Base-by-base conservation (phyloP, 2,113 vertebrate genomes). In the Hylia prasina region DNA sequence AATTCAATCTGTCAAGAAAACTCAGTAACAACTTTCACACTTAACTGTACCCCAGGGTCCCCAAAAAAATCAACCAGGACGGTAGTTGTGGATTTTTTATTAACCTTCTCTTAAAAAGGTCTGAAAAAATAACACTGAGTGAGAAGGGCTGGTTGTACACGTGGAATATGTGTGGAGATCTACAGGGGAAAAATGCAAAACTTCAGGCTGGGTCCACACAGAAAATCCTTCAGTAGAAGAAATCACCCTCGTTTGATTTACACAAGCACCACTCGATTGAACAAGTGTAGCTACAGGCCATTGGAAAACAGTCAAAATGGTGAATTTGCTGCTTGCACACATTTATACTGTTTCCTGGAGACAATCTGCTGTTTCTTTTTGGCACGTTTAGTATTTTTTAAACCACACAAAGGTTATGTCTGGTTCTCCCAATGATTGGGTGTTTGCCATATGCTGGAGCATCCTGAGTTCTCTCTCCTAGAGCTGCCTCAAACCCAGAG, bases 261-360 rank as follows among this genome's bases (percentile, higher is more conserved):
- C 63, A 85, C 93, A 76, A 11, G 8, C 71, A 82, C 91, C 79
- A 94, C 96, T 97, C 89, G 31, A 84, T 92, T 96, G 90, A 96
- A 95, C 96, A 96, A 96, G 95, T 76, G 90, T 92, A 89, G 95
- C 97, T 92, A 93, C 83, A 51, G 97, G 96, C 93, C n/a, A 95
- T 86, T 96, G 97, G 96, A 96, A 92, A 95, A 87, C 93, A 96
- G 96, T 97, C 96, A 91, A 73, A 96, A 86, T 91, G 93, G 95
- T 91, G 90, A 92, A 95, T 93, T 79, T 79, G 76, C 86, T 65
- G 85, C 89, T 94, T 68, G 21, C 73, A 28, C 83, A 93, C 88
- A 87, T 93, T 96, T 87, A 81, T 82, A 71, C 66, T 17, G 56
- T 75, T 89, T 93, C 89, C 87, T 48, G 53, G 75, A 95, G 92